phyloP scores from a whole-genome alignment of 2,888 invertebrate species.

The Hedya salicella region DNA sequence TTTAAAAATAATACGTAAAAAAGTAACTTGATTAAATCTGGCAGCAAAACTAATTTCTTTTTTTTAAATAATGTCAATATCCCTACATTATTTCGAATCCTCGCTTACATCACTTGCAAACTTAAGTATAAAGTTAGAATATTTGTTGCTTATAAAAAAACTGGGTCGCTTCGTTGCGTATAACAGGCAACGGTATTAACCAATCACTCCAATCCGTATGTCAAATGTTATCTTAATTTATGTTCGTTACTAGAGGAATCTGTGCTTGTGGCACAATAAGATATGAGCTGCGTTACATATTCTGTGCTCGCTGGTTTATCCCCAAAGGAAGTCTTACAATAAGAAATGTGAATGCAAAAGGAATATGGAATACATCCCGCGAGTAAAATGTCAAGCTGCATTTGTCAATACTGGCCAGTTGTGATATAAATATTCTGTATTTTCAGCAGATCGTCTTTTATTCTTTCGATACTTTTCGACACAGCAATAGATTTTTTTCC shows the following conservation, averaged over 20 bases:
- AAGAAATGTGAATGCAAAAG: constrained; percentile 27
- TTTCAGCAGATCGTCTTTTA: neutral
- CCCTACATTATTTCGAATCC: too few species aligned
- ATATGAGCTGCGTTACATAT: constrained; percentile 32
- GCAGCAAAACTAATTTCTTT: too few species aligned
- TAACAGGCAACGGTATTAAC: constrained; percentile 22
- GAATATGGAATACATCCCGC: neutral
- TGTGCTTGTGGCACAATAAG: constrained; percentile 17
- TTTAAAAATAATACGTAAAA: too few species aligned
- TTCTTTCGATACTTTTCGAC: neutral
- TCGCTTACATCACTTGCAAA: too few species aligned
- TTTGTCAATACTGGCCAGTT: constrained; percentile 1
- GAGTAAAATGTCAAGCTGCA: neutral
- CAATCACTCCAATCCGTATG: constrained; percentile 19
- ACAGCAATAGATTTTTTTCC: too few species aligned
- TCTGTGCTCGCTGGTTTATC: constrained; percentile 28
- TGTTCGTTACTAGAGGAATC: constrained; percentile 20
- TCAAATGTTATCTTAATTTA: constrained; percentile 34
- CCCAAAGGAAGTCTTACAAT: constrained; percentile 26
- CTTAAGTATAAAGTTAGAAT: neutral
- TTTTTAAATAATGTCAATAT: too few species aligned
- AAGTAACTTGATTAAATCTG: too few species aligned
- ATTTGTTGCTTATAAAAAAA: constrained; percentile 12
- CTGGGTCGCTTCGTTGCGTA: neutral
- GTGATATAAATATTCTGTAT: neutral